Percentiles rank a stretch among this genome's conserved stretches.
Evolutionary conservation across 2,113 vertebrate species (phyloP).

Genomic region (Apaloderma vittatum): DNA sequence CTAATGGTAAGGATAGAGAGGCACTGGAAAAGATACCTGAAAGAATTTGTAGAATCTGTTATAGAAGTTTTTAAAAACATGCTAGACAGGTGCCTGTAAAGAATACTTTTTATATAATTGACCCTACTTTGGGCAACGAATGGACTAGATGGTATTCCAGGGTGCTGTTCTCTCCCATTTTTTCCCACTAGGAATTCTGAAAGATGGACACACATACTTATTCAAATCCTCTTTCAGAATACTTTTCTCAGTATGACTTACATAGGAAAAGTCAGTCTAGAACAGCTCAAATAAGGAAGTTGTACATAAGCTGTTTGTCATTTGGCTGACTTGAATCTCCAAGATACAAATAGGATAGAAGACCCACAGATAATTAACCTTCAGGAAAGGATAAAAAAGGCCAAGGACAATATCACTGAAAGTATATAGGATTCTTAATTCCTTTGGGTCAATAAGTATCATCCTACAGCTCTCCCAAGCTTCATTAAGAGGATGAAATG

Average conservation of each 20-base stretch:
- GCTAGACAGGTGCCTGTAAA: background rate
- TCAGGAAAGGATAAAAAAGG: conserved; percentile 6
- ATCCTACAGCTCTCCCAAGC: background rate
- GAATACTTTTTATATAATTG: background rate
- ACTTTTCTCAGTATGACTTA: background rate
- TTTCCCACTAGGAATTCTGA: background rate
- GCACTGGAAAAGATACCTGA: background rate
- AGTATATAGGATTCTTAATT: background rate
- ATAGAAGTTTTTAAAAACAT: background rate
- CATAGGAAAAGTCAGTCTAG: background rate
- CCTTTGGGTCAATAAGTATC: background rate
- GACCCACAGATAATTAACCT: conserved; percentile 10
- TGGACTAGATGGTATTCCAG: background rate
- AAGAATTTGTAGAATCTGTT: background rate
- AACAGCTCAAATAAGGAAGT: background rate
- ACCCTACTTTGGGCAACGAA: background rate
- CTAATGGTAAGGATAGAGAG: background rate
- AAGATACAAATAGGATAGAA: conserved; percentile 10
- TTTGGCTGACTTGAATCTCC: background rate
- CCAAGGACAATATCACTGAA: conserved; percentile 2
- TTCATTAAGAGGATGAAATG: conserved; percentile 49
- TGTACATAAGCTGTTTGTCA: background rate
- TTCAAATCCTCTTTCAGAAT: background rate
- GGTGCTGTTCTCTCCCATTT: background rate
- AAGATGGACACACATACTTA: background rate